phyloP scores from a whole-genome alignment of 2,113 vertebrate genomes.

The Engystomops pustulosus region DNA sequence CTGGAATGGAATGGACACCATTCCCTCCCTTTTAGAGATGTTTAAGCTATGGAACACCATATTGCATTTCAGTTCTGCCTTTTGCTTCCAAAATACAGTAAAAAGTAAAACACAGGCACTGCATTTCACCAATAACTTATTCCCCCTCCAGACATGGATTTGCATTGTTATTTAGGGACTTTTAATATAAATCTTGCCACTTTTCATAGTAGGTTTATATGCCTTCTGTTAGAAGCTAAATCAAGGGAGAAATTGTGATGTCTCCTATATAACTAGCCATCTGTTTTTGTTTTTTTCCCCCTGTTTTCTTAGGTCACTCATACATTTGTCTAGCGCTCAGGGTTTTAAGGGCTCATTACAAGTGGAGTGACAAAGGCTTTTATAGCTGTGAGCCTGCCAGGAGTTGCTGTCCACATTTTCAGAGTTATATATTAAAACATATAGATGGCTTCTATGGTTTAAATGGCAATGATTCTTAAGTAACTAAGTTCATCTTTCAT shows the following conservation, averaged over 20 bases:
- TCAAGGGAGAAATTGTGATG: background rate
- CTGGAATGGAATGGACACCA: too few species aligned
- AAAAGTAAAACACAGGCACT: too few species aligned
- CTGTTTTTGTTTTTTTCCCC: slow-evolving; percentile 22
- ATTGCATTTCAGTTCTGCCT: too few species aligned
- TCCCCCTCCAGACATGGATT: background rate
- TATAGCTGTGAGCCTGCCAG: background rate
- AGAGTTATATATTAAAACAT: background rate
- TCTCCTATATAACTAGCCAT: slow-evolving; percentile 28
- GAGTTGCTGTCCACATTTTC: background rate
- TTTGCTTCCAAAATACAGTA: too few species aligned
- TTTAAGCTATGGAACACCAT: background rate
- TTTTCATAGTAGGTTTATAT: background rate
- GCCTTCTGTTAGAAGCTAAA: slow-evolving; percentile 8
- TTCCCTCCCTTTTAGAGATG: too few species aligned
- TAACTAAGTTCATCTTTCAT: too few species aligned
- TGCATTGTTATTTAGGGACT: background rate
- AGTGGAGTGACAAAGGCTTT: slow-evolving; percentile 18
- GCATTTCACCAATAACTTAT: background rate
- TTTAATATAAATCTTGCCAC: slow-evolving; percentile 9
- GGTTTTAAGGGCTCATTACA: slow-evolving; percentile 32
- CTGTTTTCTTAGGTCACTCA: background rate
- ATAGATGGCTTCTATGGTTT: too few species aligned
- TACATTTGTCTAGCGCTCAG: slow-evolving; percentile 8
- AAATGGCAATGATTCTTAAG: too few species aligned